Conservation (phyloP, 2,888 invertebrate species). For the Biston betularia region DNA sequence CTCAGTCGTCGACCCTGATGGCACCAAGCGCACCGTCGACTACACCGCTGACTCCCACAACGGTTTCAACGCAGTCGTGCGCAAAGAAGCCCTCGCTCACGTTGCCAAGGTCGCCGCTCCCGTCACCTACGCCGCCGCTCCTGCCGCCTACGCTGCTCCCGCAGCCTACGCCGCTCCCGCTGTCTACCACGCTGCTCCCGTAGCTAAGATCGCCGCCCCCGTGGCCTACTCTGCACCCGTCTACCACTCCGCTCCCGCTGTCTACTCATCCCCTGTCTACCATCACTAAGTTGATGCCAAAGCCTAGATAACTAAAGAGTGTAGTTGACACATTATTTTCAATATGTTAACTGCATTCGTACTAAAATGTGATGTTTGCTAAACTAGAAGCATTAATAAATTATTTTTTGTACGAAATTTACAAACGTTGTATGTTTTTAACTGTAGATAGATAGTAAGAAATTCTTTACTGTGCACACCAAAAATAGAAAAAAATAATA, state of each 20-base stretch:
- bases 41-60: conserved; percentile 79
- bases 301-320: conserved; percentile 57
- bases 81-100: conserved; percentile 69
- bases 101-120: conserved; percentile 56
- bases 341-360: conserved; percentile 49
- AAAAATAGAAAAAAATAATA: no score
- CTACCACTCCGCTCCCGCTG: conserved; percentile 55
- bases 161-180: conserved; percentile 53
- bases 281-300: conserved; percentile 74
- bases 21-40: conserved; percentile 85
- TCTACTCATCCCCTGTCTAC: conserved; percentile 62
- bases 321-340: conserved; percentile 55
- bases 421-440: conserved; percentile 9
- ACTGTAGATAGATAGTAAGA: no score
- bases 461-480: no score
- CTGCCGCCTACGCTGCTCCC: conserved; percentile 68
- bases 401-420: conserved; percentile 57
- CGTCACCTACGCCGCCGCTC: conserved; percentile 51
- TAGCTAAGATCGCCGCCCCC: conserved; percentile 53
- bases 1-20: conserved; percentile 84
- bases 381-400: conserved; percentile 64
- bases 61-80: conserved; percentile 86
- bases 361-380: conserved; percentile 45
- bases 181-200: conserved; percentile 44
- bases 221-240: conserved; percentile 47